A percentile compares a stretch with the other conserved stretches of the same genome.
Conservation (phyloP, 2,113 vertebrate species). For the Takifugu flavidus region DNA sequence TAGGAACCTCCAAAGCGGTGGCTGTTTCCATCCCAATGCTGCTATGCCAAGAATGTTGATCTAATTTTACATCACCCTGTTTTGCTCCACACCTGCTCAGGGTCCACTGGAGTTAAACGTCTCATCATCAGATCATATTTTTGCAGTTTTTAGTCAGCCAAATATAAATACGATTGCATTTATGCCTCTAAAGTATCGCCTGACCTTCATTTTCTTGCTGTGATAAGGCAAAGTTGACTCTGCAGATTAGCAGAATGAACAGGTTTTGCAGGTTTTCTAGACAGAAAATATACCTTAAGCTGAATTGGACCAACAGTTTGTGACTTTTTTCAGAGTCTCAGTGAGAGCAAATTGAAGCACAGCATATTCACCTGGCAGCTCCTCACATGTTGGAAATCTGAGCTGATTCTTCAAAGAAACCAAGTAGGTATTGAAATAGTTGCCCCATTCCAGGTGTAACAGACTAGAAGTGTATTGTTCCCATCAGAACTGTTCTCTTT, state of each 20-base stretch:
- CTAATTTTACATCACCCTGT: no score
- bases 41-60: background rate
- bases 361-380: slow-evolving; percentile 72
- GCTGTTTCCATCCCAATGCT: background rate
- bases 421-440: slow-evolving; percentile 53
- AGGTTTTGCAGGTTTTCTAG: background rate
- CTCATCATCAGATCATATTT: background rate
- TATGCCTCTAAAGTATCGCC: background rate
- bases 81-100: no score
- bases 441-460: background rate
- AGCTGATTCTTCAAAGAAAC: slow-evolving; percentile 62
- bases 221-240: background rate
- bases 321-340: slow-evolving; percentile 51
- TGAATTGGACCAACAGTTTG: background rate
- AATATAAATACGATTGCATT: no score
- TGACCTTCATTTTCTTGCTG: background rate
- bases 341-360: slow-evolving; percentile 65
- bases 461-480: background rate
- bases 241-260: background rate
- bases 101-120: no score
- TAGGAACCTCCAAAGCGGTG: slow-evolving; percentile 20
- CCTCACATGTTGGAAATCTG: slow-evolving; percentile 75
- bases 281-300: background rate
- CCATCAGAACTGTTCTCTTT: no score
- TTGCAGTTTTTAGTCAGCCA: background rate